Evolutionary conservation across 2,797 vertebrate genomes (phyloP), one percentile per base, ranked within the genome.

Genomic region (Malurus leucopterus): DNA sequence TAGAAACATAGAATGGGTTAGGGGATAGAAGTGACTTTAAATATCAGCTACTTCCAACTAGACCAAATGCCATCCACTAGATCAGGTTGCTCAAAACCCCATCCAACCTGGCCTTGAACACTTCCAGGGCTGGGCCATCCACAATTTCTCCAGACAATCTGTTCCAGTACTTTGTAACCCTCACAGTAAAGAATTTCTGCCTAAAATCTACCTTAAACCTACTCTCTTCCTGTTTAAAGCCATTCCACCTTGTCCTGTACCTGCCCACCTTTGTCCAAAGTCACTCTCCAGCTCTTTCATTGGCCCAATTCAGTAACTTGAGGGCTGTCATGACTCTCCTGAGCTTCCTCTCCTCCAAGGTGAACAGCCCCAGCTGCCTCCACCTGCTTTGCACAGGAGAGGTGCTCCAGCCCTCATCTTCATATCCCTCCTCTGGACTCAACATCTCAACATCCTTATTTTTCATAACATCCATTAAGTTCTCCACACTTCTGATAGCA

Each of bases 331-430:
- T 8, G 12, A 50, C 13, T 34, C 24, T 74, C 43, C 0, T 0
- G 8, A 0, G 0, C 29, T 18, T 19, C 44, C 29, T 30, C n/a
- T 19, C 63, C 17, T 44, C 29, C 43, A 34, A 9, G 6, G 10
- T 34, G 17, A 75, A 9, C 29, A 44, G 21, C 5, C 3, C 20
- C 49, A 44, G 0, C 15, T 44, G 2, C n/a, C 15, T 69, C 43
- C 50, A 10, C 7, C 32, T 40, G 10, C 34, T 46, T 46, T 46
- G 8, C 32, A 1, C 0, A 4, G 44, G n/a, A 34, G 14, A 30
- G 8, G 3, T 26, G 5, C 20, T 81, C 57, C 58, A 34, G 44
- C 16, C 7, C 50, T 57, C n/a, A 24, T 9, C 32, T n/a, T 69
- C 64, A 23, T 10, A 13, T 10, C 9, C 21, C 18, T 46, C 15